Base-by-base conservation (phyloP, 2,113 vertebrate species). In the Leptobrachium ailaonicum region DNA sequence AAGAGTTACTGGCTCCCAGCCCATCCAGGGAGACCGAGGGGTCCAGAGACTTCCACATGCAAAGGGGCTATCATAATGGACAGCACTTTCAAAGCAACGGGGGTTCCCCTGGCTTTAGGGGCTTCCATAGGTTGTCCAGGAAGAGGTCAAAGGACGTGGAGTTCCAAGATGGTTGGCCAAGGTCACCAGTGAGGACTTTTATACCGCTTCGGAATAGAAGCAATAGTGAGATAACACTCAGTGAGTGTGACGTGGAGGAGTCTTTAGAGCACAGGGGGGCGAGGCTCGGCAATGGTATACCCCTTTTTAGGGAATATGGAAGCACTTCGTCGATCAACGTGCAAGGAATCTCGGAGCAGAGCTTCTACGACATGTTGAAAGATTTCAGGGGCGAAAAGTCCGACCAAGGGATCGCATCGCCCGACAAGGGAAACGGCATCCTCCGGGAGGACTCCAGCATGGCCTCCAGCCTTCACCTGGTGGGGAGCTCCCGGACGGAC, bases 311-410 rank as follows among this genome's bases (percentile, higher is more conserved):
- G 0, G 96, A 97, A 66, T 98, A 98, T 0, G 97, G 97, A 66
- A 98, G 97, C 91, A 98, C 96, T 0, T 98, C 97, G 1, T 98
- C 97, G 86, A 98, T 98, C 1, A 93, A 98, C 0, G 91, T 93
- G 12, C 95, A 97, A 80, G 95, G 93, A 0, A 84, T 98, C 69
- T 90, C 95, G 0, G 95, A 97, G 67, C 95, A 97, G 86, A 97
- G 95, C 82, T 96, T 97, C 82, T 95, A 95, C 0, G 94, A 97
- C 58, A 96, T 98, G 88, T 92, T 98, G 32, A 93, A 86, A 0
- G 95, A 95, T 83, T 94, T 98, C 75, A 93, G 94, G 60, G 91
- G 91, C 2, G 92, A 95, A 77, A 92, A 90, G 67, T 90, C 92
- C 0, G 93, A 90, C 56, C 89, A 91, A 50, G 87, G 84, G 8